Percentiles rank a stretch among this genome's conserved stretches.
Conservation (phyloP, 2,888 invertebrate genomes). For the Agrilus mali region DNA sequence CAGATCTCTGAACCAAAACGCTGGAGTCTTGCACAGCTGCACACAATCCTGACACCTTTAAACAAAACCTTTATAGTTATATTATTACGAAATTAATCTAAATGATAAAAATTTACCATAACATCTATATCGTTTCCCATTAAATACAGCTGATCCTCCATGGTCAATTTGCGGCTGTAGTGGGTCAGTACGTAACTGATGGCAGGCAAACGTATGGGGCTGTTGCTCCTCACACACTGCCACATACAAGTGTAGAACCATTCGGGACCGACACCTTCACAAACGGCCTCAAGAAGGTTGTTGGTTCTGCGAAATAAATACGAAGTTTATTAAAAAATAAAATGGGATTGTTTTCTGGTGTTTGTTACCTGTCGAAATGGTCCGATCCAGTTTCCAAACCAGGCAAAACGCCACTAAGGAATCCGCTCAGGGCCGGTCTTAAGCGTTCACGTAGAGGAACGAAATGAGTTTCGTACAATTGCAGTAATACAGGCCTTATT, state of each 20-base stretch:
- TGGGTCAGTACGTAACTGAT: conserved; percentile 67
- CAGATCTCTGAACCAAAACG: conserved; percentile 74
- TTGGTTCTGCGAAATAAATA: conserved; percentile 39
- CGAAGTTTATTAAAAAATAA: neutral
- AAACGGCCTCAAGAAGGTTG: conserved; percentile 53
- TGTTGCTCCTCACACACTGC: conserved; percentile 74
- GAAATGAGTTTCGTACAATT: conserved; percentile 79
- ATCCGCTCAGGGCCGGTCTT: conserved; percentile 72
- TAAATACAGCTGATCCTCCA: conserved; percentile 71
- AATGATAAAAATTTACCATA: conserved; percentile 44
- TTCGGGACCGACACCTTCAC: conserved; percentile 59
- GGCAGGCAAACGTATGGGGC: conserved; percentile 68
- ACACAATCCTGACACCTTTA: conserved; percentile 61
- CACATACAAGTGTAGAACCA: conserved; percentile 82
- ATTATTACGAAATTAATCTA: neutral
- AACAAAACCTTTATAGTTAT: conserved; percentile 6
- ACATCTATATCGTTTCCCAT: conserved; percentile 75
- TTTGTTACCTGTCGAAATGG: conserved; percentile 57
- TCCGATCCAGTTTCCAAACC: conserved; percentile 79
- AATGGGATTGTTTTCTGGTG: conserved; percentile 16
- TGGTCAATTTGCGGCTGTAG: conserved; percentile 62
- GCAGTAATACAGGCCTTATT: conserved; percentile 68
- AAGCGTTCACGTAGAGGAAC: conserved; percentile 66
- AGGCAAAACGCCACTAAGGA: conserved; percentile 77
- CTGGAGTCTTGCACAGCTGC: conserved; percentile 67